A percentile compares a stretch with the other conserved stretches of the same genome.
These are phyloP conservation scores for Copidosoma aretas DNA, from an alignment of 2,888 invertebrate genomes.

Conservation along the genomic window DNA sequence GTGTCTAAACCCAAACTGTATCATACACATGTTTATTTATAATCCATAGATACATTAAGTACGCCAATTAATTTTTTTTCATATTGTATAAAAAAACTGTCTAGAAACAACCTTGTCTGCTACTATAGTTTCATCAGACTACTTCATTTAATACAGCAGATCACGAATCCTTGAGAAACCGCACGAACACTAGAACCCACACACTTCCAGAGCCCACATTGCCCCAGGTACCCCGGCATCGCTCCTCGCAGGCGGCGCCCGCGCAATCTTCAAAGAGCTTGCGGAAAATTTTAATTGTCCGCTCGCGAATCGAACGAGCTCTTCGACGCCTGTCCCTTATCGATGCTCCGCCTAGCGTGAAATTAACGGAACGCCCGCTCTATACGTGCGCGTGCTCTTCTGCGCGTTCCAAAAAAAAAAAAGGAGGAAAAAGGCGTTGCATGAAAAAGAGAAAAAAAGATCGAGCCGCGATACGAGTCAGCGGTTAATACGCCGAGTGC, in stretches of 20 bases:
- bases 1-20: too few species aligned
- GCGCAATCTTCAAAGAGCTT: conserved; percentile 9
- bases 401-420: neutral
- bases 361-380: conserved; percentile 30
- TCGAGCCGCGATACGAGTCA: neutral
- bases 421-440: neutral
- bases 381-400: neutral
- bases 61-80: too few species aligned
- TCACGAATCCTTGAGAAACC: too few species aligned
- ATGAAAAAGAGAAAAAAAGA: conserved; percentile 27
- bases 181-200: too few species aligned
- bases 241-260: neutral
- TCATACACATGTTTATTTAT: too few species aligned
- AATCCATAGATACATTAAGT: too few species aligned
- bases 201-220: too few species aligned
- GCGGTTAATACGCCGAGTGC: neutral
- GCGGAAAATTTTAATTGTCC: conserved; percentile 34
- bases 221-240: too few species aligned
- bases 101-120: too few species aligned
- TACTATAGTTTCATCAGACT: too few species aligned
- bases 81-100: too few species aligned
- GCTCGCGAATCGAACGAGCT: conserved; percentile 11
- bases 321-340: conserved; percentile 8
- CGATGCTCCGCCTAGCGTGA: conserved; percentile 35
- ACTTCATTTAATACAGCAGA: too few species aligned